phyloP scores from a whole-genome alignment of 2,888 invertebrate species.

The Folsomia candida region DNA sequence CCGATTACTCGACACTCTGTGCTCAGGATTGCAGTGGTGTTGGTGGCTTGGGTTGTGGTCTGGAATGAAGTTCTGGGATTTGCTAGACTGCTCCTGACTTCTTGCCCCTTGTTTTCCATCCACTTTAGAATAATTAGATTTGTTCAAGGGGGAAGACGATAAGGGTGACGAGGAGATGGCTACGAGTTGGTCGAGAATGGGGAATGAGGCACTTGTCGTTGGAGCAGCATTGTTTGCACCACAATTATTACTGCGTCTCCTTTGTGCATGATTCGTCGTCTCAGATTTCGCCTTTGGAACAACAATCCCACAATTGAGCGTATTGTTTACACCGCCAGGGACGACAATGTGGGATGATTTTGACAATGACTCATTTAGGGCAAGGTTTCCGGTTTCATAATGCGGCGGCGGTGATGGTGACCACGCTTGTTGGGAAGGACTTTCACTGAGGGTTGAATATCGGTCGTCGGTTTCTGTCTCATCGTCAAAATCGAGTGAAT shows the following conservation, averaged over 20 bases:
- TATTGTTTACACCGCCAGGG: not conserved
- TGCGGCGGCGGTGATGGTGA: too few species aligned
- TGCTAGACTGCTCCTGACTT: too few species aligned
- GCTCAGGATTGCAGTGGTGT: too few species aligned
- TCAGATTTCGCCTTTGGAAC: not conserved
- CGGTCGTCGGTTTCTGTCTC: not conserved
- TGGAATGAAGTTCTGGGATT: too few species aligned
- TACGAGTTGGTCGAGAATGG: not conserved
- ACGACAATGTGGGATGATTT: not conserved
- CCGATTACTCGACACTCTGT: too few species aligned
- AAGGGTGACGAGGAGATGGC: not conserved
- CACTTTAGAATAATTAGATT: conserved; percentile 3
- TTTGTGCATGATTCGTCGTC: not conserved
- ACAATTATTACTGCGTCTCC: not conserved
- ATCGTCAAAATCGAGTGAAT: not conserved
- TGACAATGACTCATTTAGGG: not conserved
- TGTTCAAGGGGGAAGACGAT: conserved; percentile 6
- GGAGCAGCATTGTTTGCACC: not conserved
- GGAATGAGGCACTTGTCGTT: too few species aligned
- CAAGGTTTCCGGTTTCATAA: not conserved
- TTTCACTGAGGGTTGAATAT: not conserved
- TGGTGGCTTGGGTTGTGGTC: not conserved
- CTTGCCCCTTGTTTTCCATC: too few species aligned
- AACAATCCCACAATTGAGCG: too few species aligned
- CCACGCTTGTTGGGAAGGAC: not conserved